Base-by-base conservation (phyloP, 1,140 invertebrate genomes). In the Tetramorium alpestre region DNA sequence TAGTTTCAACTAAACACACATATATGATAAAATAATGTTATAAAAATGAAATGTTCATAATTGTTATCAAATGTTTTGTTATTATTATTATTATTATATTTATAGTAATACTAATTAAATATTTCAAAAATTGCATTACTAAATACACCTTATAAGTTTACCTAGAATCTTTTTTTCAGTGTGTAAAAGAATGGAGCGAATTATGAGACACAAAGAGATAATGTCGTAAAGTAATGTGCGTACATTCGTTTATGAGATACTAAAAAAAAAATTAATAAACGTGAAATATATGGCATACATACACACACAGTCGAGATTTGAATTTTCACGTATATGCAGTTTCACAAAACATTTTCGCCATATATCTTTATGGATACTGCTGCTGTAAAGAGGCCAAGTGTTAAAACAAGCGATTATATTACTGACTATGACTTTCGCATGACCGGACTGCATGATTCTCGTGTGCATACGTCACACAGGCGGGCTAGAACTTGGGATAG, bases 351-450 rank as follows among this genome's bases (percentile, higher is more conserved):
- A n/a, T 56, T n/a, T 41, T n/a, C 7, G 0, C 33, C 7, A n/a
- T 81, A 54, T 25, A 69, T 70, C 64, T 69, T 80, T 80, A 51
- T 67, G 38, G 28, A 7, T 18, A 33, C 28, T 18, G 16, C 16
- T 18, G 75, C 13, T 13, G n/a, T 51, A 25, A 65, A 13, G 64
- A 81, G 67, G 33, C 47, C 77, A 54, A 69, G 62, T 81, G 77
- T 70, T 81, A 81, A 81, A 81, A 58, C 78, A 81, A 81, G 51
- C 65, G 64, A 81, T 81, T 81, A 81, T 70, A 49, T 70, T 81
- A 70, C 78, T 49, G 49, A 44, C 49, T 81, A 70, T 38, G 25
- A 47, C 38, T 70, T 56, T 81, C 77, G 49, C 64, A 25, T 70
- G 77, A 56, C 65, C 78, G 33, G 10, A 33, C 16, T 44, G 65